Evolutionary conservation across 2,888 invertebrate genomes (phyloP), one percentile per base, ranked within the genome.

Genomic region (Choristoneura rosaceana): DNA sequence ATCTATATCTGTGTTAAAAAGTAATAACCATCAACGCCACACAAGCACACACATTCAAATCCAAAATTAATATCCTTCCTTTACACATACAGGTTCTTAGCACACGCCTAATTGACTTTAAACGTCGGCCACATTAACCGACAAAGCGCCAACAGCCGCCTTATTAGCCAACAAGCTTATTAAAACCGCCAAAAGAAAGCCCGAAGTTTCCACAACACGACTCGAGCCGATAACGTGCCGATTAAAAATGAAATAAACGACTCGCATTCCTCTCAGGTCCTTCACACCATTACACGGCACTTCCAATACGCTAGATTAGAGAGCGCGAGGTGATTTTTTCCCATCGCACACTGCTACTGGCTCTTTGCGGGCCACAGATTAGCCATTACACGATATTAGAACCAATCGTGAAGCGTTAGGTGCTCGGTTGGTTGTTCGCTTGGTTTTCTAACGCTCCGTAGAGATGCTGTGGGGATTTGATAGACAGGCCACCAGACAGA

Each of bases 181-280:
- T 52, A 52, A 52, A 52, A 33, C 12, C 9, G 55, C 55, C 25
- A 55, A 55, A 25, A 55, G 55, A 55, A 55, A 55, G 55, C 65
- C 66, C 60, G 8, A 61, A 60, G 52, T 62, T 61, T 63, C 63
- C 58, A 50, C 34, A 34, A 17, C 17, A n/a, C 45, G 15, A 12
- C 59, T 9, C 65, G 33, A 38, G 34, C 43, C 47, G 73, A 73
- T 73, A 73, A 60, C 68, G 68, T 17, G 69, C 50, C 73, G 73
- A 73, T 73, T 69, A 73, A 73, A 71, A 64, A 73, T 73, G 58
- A 59, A 68, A 68, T 69, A 73, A 73, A 69, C 68, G 73, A 64
- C 74, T 62, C 79, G 80, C 82, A 82, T 83, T 80, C 81, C 82
- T 60, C 7, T 38, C 66, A 75, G 81, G 78, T 79, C 81, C 74